Percentiles rank a stretch among this genome's conserved stretches.
These are phyloP conservation scores for Panurus biarmicus DNA, from an alignment of 2,113 vertebrate genomes.

Conservation along the genomic window DNA sequence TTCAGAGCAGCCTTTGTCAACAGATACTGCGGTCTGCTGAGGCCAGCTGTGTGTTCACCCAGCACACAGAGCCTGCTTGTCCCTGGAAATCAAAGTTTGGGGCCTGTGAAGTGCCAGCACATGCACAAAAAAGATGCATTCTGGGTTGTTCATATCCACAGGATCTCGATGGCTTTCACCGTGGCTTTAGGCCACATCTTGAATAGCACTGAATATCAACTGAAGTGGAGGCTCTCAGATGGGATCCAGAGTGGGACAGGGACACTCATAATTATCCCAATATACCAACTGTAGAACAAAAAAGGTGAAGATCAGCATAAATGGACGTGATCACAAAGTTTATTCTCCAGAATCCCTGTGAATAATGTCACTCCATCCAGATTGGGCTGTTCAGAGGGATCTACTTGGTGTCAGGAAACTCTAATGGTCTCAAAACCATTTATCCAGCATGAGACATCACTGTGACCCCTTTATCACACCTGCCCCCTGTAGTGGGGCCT, in stretches of 20 bases:
- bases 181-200: neutral
- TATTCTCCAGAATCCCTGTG: neutral
- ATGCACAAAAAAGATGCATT: neutral
- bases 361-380: neutral
- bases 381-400: neutral
- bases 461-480: neutral
- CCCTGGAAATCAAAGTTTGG: neutral
- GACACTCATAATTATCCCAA: neutral
- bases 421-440: neutral
- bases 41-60: neutral
- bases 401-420: neutral
- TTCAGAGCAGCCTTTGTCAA: neutral
- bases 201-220: neutral
- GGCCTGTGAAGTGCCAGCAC: neutral
- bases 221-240: neutral
- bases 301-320: neutral
- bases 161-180: neutral
- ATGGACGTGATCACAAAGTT: neutral
- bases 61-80: neutral
- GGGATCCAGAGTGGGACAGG: neutral
- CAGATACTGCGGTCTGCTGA: neutral
- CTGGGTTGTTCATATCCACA: neutral
- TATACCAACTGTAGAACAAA: neutral
- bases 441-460: neutral
- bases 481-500: rapidly evolving